Evolutionary conservation across 2,113 vertebrate species (phyloP).

Genomic region (Ammodytes marinus): DNA sequence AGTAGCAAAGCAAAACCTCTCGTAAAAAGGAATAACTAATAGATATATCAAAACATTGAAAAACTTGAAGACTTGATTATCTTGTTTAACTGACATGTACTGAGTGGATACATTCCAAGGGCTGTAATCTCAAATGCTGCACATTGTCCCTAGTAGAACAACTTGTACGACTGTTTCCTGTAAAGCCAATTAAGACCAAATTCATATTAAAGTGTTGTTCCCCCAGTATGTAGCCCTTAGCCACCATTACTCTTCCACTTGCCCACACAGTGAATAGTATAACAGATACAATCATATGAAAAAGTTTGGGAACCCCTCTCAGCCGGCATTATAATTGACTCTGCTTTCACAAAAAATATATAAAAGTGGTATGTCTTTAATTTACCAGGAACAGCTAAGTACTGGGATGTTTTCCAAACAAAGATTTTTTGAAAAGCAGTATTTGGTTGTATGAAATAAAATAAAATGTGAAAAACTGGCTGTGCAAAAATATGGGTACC

Average conservation of each 20-base stretch:
- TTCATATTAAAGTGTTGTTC: background rate
- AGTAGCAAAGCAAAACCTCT: background rate
- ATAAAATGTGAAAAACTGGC: too few relatives aligned
- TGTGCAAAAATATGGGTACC: too few relatives aligned
- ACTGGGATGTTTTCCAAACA: too few relatives aligned
- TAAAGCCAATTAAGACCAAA: conserved; percentile 21
- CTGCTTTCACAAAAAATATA: too few relatives aligned
- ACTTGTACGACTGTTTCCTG: background rate
- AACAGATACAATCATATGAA: too few relatives aligned
- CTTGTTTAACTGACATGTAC: background rate
- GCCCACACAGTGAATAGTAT: background rate
- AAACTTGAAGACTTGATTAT: too few relatives aligned
- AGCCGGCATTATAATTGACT: too few relatives aligned
- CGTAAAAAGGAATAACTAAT: background rate
- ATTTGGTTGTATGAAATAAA: too few relatives aligned
- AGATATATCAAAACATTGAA: background rate
- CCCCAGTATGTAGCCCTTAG: background rate
- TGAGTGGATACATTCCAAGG: background rate
- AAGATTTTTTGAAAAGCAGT: too few relatives aligned
- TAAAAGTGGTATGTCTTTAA: too few relatives aligned
- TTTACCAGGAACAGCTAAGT: too few relatives aligned
- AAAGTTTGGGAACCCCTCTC: too few relatives aligned
- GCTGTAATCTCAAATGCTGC: background rate
- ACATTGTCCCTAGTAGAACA: background rate
- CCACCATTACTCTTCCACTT: conserved; percentile 6